These are phyloP conservation scores for Tetragonula clypearis DNA, from an alignment of 1,140 invertebrate species.

Conservation along the genomic window DNA sequence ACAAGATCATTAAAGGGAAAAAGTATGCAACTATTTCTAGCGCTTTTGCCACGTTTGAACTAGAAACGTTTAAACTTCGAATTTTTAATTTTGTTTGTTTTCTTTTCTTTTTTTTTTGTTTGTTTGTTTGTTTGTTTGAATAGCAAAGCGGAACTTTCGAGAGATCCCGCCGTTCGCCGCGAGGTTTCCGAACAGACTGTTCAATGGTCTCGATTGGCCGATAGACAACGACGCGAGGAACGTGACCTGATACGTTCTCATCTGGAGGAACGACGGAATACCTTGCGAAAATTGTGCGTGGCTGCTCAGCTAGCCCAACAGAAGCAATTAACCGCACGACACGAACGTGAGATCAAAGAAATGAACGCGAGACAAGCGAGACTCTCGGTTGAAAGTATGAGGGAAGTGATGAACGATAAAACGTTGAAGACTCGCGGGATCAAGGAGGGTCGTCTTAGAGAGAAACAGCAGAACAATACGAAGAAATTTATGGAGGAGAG, in stretches of 20 bases:
- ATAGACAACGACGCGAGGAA: slow-evolving; percentile 95
- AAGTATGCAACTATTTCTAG: slow-evolving; percentile 84
- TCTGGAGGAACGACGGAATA: slow-evolving; percentile 91
- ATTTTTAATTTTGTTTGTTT: background rate
- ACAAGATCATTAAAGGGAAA: slow-evolving; percentile 97
- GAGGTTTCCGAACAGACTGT: slow-evolving; percentile 94
- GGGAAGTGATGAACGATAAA: slow-evolving; percentile 97
- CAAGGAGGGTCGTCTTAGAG: slow-evolving; percentile 94
- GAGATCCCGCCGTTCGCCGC: slow-evolving; percentile 90
- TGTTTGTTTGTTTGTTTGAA: slow-evolving; percentile 60
- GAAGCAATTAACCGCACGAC: slow-evolving; percentile 94
- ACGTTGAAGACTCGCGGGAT: slow-evolving; percentile 98
- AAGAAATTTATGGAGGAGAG: slow-evolving; percentile 99
- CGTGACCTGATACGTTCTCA: slow-evolving; percentile 93
- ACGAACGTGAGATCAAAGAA: slow-evolving; percentile 97
- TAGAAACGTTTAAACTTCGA: background rate
- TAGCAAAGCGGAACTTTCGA: slow-evolving; percentile 91
- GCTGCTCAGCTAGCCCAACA: slow-evolving; percentile 92
- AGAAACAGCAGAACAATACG: slow-evolving; percentile 99
- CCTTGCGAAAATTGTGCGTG: slow-evolving; percentile 93
- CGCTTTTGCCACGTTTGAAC: background rate
- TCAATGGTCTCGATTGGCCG: slow-evolving; percentile 96
- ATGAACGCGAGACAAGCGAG: slow-evolving; percentile 98
- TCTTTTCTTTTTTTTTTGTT: background rate
- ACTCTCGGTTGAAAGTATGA: slow-evolving; percentile 97